Evolutionary conservation across 2,113 vertebrate species (phyloP), one percentile per base, ranked within the genome.

Genomic region (Symphodus melops): DNA sequence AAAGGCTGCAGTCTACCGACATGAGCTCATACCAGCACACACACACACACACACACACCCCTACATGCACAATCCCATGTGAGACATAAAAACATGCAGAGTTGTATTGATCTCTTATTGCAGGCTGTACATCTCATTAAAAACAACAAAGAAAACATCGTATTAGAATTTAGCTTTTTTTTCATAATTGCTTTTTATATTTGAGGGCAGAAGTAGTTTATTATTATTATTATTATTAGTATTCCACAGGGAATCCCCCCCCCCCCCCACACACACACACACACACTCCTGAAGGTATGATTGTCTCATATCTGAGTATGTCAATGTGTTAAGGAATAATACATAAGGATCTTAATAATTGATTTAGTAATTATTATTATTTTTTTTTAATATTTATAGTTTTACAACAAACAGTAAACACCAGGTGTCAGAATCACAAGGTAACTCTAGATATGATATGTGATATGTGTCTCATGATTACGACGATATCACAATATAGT

Each of bases 1-100:
- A 86, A 57, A 77, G 62, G 80, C 87, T 84, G 86, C 90, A 82
- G 75, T 79, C 17, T 16, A 12, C 37, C 4, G 71, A 79, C 77
- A 77, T 84, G 77, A 80, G 77, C 68, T 84, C 86, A 87, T 58
- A 46, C 20, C 21, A 64, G 16, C 54, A 63, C 71, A 42, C 66
- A 12, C 60, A 14, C 57, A 54, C 57, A 44, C 23, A 55, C 16
- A 19, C 33, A 54, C 51, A 13, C 62, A 67, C 23, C 46, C n/a
- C 19, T 36, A 55, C 57, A 4, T 3, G 12, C 23, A 39, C 33
- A 72, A 51, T 44, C 8, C 42, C 51, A n/a, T 33, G 13, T 55
- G 37, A 48, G 48, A 36, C 69, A 21, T 42, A 21, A 28, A 49
- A 37, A 55, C 46, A 28, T 49, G 28, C 53, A 37, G 36, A 42